phyloP scores from a whole-genome alignment of 1,140 invertebrate species.

The Pseudomyrmex flavicornis region DNA sequence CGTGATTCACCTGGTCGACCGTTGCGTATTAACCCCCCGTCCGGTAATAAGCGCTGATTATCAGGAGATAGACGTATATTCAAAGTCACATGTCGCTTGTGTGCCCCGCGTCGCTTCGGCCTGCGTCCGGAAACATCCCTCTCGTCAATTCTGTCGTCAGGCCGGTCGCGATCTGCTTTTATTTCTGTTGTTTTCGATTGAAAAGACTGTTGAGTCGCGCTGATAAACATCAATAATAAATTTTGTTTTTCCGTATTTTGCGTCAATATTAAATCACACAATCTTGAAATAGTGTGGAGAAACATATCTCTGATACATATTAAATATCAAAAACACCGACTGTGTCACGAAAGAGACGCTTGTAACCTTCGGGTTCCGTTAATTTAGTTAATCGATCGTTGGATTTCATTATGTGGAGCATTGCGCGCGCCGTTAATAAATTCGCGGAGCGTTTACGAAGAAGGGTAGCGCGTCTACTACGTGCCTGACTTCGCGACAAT shows the following conservation, averaged over 20 bases:
- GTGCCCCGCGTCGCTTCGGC: constrained; percentile 48
- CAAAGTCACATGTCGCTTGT: constrained; percentile 52
- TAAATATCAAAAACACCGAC: neutral
- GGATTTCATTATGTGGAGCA: constrained; percentile 53
- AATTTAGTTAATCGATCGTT: constrained; percentile 52
- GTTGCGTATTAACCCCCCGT: constrained; percentile 81
- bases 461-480: constrained; percentile 44
- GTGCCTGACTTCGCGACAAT: constrained; percentile 72
- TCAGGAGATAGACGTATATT: constrained; percentile 69
- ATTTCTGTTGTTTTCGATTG: neutral
- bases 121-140: constrained; percentile 35
- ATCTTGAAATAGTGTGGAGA: neutral
- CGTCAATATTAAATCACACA: too few relatives aligned
- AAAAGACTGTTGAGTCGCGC: neutral
- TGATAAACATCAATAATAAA: too few relatives aligned
- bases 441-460: constrained; percentile 30
- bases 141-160: neutral
- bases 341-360: neutral
- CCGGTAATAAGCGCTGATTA: constrained; percentile 75
- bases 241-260: too few relatives aligned
- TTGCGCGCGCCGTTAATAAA: constrained; percentile 49
- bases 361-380: neutral
- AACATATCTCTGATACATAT: neutral
- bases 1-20: constrained; percentile 85
- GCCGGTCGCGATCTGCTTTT: neutral